These are phyloP conservation scores for Meiosimyza decipiens DNA, from an alignment of 2,888 invertebrate genomes.

Conservation along the genomic window DNA sequence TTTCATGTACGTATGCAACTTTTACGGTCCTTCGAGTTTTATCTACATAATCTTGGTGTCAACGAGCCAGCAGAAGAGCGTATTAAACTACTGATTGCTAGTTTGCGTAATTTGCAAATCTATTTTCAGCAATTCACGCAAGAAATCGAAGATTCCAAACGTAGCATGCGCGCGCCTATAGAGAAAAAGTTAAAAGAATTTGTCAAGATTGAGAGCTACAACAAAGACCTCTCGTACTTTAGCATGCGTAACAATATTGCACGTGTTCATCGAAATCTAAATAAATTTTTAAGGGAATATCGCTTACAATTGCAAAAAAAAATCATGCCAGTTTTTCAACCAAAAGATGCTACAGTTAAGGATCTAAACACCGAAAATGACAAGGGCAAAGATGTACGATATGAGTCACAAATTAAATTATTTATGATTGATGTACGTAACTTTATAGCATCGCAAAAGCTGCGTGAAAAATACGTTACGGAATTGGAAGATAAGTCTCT, in stretches of 20 bases:
- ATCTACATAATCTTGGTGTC: slow-evolving; percentile 71
- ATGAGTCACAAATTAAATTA: slow-evolving; percentile 59
- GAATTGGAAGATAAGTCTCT: slow-evolving; percentile 13
- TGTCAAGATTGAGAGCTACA: slow-evolving; percentile 95
- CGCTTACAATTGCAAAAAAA: slow-evolving; percentile 70
- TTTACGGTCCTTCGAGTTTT: slow-evolving; percentile 84
- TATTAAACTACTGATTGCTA: slow-evolving; percentile 68
- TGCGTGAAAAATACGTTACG: slow-evolving; percentile 49
- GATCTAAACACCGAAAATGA: slow-evolving; percentile 59
- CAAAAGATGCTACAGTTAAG: slow-evolving; percentile 61
- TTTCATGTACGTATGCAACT: slow-evolving; percentile 82
- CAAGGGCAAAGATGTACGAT: slow-evolving; percentile 61
- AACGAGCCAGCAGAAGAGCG: slow-evolving; percentile 37
- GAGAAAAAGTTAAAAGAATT: slow-evolving; percentile 93
- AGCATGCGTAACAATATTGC: slow-evolving; percentile 89
- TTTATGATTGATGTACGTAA: slow-evolving; percentile 60
- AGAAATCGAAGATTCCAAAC: slow-evolving; percentile 75
- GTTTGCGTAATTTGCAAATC: slow-evolving; percentile 83
- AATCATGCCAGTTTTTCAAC: slow-evolving; percentile 64
- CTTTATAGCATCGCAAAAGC: slow-evolving; percentile 59
- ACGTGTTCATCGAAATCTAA: slow-evolving; percentile 87
- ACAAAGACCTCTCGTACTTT: slow-evolving; percentile 93
- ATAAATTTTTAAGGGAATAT: slow-evolving; percentile 88
- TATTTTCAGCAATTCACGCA: slow-evolving; percentile 85
- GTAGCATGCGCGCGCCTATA: slow-evolving; percentile 80